phyloP scores from a whole-genome alignment of 2,797 vertebrate genomes.

The Spinus pinus region DNA sequence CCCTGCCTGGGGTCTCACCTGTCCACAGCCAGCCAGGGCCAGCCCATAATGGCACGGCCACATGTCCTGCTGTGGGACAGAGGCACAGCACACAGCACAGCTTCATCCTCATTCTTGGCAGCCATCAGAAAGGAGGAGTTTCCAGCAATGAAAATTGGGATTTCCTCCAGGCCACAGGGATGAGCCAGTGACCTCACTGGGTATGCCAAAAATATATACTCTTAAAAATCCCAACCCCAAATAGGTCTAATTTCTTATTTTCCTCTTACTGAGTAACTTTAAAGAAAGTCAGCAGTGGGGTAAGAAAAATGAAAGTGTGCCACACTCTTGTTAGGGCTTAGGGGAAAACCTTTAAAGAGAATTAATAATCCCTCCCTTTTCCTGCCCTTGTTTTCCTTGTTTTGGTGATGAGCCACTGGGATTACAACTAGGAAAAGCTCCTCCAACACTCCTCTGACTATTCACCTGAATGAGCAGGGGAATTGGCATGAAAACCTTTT shows the following conservation, averaged over 20 bases:
- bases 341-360: background rate
- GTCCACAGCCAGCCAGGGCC: background rate
- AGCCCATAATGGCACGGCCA: rapidly evolving
- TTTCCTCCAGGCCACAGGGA: background rate
- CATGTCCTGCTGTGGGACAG: background rate
- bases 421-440: background rate
- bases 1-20: background rate
- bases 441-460: background rate
- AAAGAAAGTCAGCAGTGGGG: background rate
- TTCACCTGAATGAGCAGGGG: background rate
- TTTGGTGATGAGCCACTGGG: background rate
- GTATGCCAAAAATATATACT: background rate
- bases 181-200: background rate
- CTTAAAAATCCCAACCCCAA: background rate
- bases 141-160: background rate
- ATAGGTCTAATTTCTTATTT: background rate
- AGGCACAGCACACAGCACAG: background rate
- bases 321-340: background rate
- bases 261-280: background rate
- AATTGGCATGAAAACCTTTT: background rate
- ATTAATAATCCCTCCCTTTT: background rate
- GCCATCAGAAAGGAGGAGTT: background rate
- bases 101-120: rapidly evolving
- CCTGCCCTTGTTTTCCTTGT: background rate
- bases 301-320: background rate